These are phyloP conservation scores for Trochalopteron elliotii DNA, from an alignment of 2,113 vertebrate species.

Conservation along the genomic window DNA sequence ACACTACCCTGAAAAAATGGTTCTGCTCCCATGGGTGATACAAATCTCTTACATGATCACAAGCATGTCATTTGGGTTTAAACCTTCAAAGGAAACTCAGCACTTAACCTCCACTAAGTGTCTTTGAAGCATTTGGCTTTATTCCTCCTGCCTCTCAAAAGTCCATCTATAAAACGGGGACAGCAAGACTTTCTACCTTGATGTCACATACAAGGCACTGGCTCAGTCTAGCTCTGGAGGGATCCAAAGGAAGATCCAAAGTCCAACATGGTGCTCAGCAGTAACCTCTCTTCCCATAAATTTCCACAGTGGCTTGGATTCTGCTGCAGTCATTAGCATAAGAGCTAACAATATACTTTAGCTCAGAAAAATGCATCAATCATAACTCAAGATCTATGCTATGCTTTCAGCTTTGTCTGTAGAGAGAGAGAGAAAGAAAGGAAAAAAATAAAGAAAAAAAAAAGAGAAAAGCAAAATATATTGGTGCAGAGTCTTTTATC, in stretches of 20 bases:
- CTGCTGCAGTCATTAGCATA: not conserved
- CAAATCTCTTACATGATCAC: conserved; percentile 49
- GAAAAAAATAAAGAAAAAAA: not conserved
- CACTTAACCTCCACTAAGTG: conserved; percentile 43
- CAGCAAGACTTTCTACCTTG: not conserved
- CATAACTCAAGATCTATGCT: not conserved
- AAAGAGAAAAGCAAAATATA: not conserved
- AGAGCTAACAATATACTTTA: not conserved
- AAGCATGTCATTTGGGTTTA: conserved; percentile 47
- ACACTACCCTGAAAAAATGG: conserved; percentile 41
- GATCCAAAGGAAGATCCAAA: not conserved
- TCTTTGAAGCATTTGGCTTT: conserved; percentile 52
- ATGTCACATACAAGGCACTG: not conserved
- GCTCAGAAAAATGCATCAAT: not conserved
- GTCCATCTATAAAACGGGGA: conserved; percentile 22
- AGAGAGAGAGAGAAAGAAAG: not conserved
- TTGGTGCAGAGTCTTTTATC: not conserved
- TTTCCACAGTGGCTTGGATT: not conserved
- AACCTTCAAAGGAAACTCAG: conserved; percentile 49
- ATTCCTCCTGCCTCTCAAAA: conserved; percentile 16
- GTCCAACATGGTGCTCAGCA: not conserved
- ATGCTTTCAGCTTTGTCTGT: not conserved
- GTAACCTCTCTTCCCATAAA: not conserved
- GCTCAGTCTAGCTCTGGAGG: not conserved
- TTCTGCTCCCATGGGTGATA: conserved; percentile 12